phyloP scores from a whole-genome alignment of 2,888 invertebrate genomes.

The Teinopalpus imperialis region DNA sequence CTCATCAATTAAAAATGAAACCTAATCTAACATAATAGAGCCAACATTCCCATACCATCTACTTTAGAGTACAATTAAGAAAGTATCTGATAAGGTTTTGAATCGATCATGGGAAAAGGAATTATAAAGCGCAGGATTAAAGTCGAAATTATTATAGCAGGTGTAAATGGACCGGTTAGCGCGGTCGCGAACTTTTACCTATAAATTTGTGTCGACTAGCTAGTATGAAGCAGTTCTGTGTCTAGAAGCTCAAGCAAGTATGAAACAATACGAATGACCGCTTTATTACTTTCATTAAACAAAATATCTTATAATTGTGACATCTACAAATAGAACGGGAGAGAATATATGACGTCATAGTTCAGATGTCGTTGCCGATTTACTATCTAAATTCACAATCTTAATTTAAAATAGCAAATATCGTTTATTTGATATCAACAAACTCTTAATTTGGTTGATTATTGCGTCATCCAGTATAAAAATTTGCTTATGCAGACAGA shows the following conservation, averaged over 20 bases:
- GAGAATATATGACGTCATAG: too few species aligned
- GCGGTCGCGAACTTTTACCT: conserved; percentile 82
- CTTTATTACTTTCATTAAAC: conserved; percentile 11
- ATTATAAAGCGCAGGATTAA: conserved; percentile 49
- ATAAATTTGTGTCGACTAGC: conserved; percentile 79
- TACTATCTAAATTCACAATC: too few species aligned
- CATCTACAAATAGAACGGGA: too few species aligned
- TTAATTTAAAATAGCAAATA: too few species aligned
- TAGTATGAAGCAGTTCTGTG: conserved; percentile 60
- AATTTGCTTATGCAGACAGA: too few species aligned
- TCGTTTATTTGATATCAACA: too few species aligned
- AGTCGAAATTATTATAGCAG: conserved; percentile 48
- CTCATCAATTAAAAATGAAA: conserved; percentile 57
- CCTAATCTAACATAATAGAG: conserved; percentile 60
- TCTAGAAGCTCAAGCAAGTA: conserved; percentile 54
- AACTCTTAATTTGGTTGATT: too few species aligned
- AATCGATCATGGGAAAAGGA: conserved; percentile 45
- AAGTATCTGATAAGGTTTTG: conserved; percentile 72
- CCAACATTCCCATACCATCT: conserved; percentile 60
- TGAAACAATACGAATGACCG: conserved; percentile 15
- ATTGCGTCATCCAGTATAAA: too few species aligned
- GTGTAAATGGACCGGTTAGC: conserved; percentile 60
- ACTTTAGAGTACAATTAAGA: conserved; percentile 74
- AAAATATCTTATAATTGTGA: too few species aligned
- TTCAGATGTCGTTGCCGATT: too few species aligned